Evolutionary conservation across 2,113 vertebrate genomes (phyloP).

Genomic region (Calonectris borealis): DNA sequence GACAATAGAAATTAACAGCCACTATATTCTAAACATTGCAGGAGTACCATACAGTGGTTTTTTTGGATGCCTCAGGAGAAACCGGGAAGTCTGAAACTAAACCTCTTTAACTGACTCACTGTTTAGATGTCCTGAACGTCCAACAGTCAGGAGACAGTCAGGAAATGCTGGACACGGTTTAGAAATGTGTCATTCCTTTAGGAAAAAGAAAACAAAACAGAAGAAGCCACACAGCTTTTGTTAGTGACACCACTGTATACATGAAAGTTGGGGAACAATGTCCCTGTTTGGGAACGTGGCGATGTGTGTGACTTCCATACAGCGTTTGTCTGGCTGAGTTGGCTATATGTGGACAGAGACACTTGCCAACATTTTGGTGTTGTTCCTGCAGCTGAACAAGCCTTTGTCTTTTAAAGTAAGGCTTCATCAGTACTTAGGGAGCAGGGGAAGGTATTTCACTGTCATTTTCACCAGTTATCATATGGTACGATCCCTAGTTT

Average conservation of each 20-base stretch:
- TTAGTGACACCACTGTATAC: background rate
- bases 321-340: background rate
- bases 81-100: background rate
- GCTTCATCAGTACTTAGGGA: background rate
- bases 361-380: background rate
- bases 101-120: background rate
- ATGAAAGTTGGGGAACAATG: background rate
- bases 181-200: background rate
- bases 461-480: background rate
- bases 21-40: background rate
- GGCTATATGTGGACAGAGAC: background rate
- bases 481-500: background rate
- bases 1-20: background rate
- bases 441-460: background rate
- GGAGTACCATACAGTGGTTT: background rate
- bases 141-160: background rate
- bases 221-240: background rate
- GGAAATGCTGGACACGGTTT: background rate
- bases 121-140: background rate
- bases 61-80: background rate
- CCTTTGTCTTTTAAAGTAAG: background rate
- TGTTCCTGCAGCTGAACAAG: background rate
- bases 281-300: background rate
- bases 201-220: background rate
- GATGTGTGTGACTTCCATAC: rapidly evolving